These are phyloP conservation scores for Drosophila pseudoobscura DNA, from an alignment of 1,140 invertebrate species.

Conservation along the genomic window DNA sequence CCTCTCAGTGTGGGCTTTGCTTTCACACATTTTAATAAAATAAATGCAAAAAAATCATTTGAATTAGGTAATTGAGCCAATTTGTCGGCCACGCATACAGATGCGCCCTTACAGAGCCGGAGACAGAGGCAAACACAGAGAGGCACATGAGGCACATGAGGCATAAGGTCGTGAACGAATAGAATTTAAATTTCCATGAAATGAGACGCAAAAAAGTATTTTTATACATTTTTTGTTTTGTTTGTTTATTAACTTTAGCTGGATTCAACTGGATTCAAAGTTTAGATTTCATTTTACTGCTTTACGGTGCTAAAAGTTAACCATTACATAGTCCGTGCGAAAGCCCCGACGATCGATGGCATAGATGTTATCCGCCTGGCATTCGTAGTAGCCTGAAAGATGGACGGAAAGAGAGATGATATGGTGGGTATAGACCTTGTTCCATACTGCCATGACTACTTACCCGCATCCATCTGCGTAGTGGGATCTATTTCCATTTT, in stretches of 20 bases:
- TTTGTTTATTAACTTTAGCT: slow-evolving; percentile 15
- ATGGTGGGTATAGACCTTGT: too few species aligned
- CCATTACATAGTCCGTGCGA: slow-evolving; percentile 90
- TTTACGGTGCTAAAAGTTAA: slow-evolving; percentile 64
- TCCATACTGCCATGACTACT: not conserved
- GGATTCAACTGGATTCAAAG: slow-evolving; percentile 1
- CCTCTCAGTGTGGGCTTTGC: slow-evolving; percentile 44
- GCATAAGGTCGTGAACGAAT: slow-evolving; percentile 53
- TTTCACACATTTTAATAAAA: slow-evolving; percentile 81
- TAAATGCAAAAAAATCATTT: slow-evolving; percentile 78
- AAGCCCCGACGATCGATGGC: slow-evolving; percentile 94
- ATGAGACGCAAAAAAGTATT: slow-evolving; percentile 24
- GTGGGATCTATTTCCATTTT: slow-evolving; percentile 97
- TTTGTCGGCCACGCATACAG: slow-evolving; percentile 59
- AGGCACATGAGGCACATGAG: not conserved
- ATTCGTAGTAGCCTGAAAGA: slow-evolving; percentile 88
- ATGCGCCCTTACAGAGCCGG: not conserved
- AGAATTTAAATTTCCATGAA: slow-evolving; percentile 31
- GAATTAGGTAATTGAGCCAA: slow-evolving; percentile 80
- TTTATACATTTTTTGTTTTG: slow-evolving; percentile 26
- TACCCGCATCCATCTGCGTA: slow-evolving; percentile 95
- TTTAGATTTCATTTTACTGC: slow-evolving; percentile 6
- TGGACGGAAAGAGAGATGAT: not conserved
- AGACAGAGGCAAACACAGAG: not conserved
- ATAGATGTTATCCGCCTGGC: slow-evolving; percentile 96